Evolutionary conservation across 2,888 invertebrate genomes (phyloP).

Genomic region (Priocnemis perturbator): DNA sequence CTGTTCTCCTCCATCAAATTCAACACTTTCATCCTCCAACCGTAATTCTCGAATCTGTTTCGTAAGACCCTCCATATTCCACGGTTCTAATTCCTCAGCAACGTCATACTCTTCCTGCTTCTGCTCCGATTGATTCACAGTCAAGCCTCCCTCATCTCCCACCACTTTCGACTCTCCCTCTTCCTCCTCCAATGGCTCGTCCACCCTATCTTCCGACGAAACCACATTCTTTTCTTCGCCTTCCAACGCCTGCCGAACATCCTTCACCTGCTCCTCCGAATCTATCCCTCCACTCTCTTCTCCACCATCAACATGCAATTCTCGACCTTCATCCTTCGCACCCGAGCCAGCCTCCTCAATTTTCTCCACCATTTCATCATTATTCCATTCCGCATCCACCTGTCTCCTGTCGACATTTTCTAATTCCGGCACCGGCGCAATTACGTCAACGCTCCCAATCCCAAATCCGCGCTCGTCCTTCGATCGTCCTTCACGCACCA

Average conservation of each 20-base stretch:
- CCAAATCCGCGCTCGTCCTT: conserved; percentile 44
- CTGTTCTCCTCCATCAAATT: conserved; percentile 8
- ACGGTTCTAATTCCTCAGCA: conserved; percentile 44
- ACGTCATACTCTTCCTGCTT: conserved; percentile 25
- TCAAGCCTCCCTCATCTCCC: conserved; percentile 13
- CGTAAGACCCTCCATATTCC: conserved; percentile 37
- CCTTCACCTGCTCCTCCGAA: neutral
- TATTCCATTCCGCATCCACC: conserved; percentile 10
- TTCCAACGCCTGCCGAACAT: neutral
- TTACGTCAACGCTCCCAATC: conserved; percentile 42
- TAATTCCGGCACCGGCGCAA: conserved; percentile 44
- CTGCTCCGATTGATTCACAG: too few species aligned
- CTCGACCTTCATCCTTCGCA: neutral
- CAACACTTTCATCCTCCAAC: conserved; percentile 23
- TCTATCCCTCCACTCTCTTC: neutral
- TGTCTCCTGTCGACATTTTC: conserved; percentile 25
- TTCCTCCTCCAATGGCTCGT: neutral
- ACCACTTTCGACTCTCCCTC: conserved; percentile 2
- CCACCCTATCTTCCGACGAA: neutral
- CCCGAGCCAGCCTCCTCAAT: conserved; percentile 17
- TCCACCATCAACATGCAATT: too few species aligned
- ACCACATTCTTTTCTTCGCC: conserved; percentile 2
- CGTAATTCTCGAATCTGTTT: conserved; percentile 38
- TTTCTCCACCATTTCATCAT: conserved; percentile 15
- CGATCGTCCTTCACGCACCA: conserved; percentile 18